Percentiles rank a stretch among this genome's conserved stretches.
Evolutionary conservation across 2,888 invertebrate genomes (phyloP).

Genomic region (Arrhopalites spinosus): DNA sequence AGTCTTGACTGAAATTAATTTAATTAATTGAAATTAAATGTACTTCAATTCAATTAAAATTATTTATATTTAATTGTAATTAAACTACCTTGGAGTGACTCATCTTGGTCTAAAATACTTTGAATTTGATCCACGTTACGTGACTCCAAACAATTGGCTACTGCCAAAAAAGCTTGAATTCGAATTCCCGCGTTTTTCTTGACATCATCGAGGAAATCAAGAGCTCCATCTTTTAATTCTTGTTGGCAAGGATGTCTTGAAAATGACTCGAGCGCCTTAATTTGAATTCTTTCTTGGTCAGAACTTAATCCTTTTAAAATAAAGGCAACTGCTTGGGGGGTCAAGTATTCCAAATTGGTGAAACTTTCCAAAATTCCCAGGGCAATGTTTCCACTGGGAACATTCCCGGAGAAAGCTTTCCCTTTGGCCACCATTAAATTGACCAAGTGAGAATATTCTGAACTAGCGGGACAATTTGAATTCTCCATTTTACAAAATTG

Average conservation of each 20-base stretch:
- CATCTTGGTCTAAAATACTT: constrained; percentile 73
- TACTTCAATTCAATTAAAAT: too few relatives aligned
- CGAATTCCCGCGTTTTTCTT: constrained; percentile 84
- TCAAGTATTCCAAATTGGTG: constrained; percentile 74
- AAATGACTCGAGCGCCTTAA: constrained; percentile 79
- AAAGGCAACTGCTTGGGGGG: constrained; percentile 64
- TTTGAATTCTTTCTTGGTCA: constrained; percentile 70
- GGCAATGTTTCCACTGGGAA: constrained; percentile 59
- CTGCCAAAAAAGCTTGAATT: constrained; percentile 80
- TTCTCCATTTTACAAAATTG: constrained; percentile 59
- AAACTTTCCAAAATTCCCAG: constrained; percentile 80
- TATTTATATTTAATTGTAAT: background rate
- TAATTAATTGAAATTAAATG: too few relatives aligned
- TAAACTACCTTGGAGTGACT: constrained; percentile 71
- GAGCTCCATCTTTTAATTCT: constrained; percentile 62
- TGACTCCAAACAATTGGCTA: constrained; percentile 76
- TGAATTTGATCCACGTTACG: constrained; percentile 73
- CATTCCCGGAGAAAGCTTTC: constrained; percentile 18
- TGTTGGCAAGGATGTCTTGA: constrained; percentile 70
- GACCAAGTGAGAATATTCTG: constrained; percentile 45
- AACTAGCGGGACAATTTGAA: constrained; percentile 57
- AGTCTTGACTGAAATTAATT: constrained; percentile 76
- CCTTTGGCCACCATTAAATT: constrained; percentile 39
- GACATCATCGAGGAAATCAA: constrained; percentile 71
- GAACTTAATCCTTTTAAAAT: constrained; percentile 67